A percentile compares a stretch with the other conserved stretches of the same genome.
Conservation (phyloP, 2,797 vertebrate genomes). For the Rousettus madagascariensis region DNA sequence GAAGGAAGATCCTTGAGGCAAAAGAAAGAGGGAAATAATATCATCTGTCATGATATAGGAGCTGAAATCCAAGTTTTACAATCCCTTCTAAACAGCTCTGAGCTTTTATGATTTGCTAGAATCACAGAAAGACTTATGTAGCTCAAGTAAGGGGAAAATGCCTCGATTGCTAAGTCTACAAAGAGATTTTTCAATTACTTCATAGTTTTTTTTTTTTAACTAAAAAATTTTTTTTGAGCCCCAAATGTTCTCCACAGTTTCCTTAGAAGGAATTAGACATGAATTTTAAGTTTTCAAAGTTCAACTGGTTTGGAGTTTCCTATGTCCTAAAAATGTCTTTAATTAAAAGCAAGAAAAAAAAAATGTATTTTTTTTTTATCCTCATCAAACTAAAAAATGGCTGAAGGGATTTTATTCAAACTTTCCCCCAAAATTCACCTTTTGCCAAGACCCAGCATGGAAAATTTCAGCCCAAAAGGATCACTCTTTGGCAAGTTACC, state of each 20-base stretch:
- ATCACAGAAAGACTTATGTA: slow-evolving; percentile 31
- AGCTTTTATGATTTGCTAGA: slow-evolving; percentile 56
- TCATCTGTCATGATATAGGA: slow-evolving; percentile 35
- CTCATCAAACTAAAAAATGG: slow-evolving; percentile 81
- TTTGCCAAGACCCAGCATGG: slow-evolving; percentile 84
- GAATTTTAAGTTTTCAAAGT: slow-evolving; percentile 70
- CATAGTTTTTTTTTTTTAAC: slow-evolving; percentile 47
- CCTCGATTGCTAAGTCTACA: not conserved
- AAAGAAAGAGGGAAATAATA: slow-evolving; percentile 55
- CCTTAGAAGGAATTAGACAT: slow-evolving; percentile 62
- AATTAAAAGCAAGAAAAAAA: slow-evolving; percentile 76
- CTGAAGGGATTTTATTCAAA: slow-evolving; percentile 84
- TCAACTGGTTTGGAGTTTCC: slow-evolving; percentile 71
- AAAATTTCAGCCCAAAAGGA: slow-evolving; percentile 88
- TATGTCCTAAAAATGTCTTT: slow-evolving; percentile 79
- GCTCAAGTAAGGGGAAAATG: not conserved
- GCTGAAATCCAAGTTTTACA: slow-evolving; percentile 63
- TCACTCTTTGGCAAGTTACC: slow-evolving; percentile 83
- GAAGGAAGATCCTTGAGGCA: slow-evolving; percentile 51
- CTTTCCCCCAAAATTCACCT: slow-evolving; percentile 83
- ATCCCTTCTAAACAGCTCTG: slow-evolving; percentile 52
- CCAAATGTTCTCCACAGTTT: slow-evolving; percentile 48
- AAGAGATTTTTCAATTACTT: slow-evolving; percentile 59
- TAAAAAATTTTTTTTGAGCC: not conserved
- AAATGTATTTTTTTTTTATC: slow-evolving; percentile 78